phyloP scores from a whole-genome alignment of 2,888 invertebrate genomes.

The Lithophane semibrunnea region DNA sequence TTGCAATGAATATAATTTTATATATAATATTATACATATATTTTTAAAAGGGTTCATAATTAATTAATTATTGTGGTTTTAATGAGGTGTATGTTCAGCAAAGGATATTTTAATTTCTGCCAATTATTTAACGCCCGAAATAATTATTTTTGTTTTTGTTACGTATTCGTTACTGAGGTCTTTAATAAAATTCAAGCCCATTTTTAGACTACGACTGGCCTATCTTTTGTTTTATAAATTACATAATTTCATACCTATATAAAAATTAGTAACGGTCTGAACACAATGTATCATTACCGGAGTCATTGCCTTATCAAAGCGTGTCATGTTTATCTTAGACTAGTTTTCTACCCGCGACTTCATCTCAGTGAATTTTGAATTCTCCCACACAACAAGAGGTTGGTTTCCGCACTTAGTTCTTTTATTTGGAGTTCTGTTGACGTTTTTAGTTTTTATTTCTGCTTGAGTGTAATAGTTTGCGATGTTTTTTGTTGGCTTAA shows the following conservation, averaged over 20 bases:
- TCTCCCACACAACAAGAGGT: too few relatives aligned
- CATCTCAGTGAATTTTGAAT: not conserved
- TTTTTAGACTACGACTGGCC: too few relatives aligned
- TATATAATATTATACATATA: too few relatives aligned
- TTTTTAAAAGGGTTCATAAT: not conserved
- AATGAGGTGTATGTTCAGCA: conserved; percentile 22
- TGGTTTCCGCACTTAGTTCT: too few relatives aligned
- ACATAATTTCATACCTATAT: not conserved
- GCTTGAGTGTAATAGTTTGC: too few relatives aligned
- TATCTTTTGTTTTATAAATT: not conserved
- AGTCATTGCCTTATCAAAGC: conserved; percentile 12
- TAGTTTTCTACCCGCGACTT: not conserved
- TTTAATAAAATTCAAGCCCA: not conserved
- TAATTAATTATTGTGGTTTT: not conserved
- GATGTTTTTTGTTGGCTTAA: too few relatives aligned
- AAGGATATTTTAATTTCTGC: conserved; percentile 5
- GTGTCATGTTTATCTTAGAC: not conserved
- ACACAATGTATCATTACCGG: not conserved
- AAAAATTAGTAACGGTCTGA: not conserved
- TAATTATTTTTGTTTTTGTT: too few relatives aligned
- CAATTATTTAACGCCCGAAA: too few relatives aligned
- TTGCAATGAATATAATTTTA: not conserved
- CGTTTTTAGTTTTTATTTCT: too few relatives aligned
- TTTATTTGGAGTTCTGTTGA: too few relatives aligned
- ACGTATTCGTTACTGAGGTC: not conserved